These are phyloP conservation scores for Lordiphosa collinella DNA, from an alignment of 1,140 invertebrate genomes.

Conservation along the genomic window DNA sequence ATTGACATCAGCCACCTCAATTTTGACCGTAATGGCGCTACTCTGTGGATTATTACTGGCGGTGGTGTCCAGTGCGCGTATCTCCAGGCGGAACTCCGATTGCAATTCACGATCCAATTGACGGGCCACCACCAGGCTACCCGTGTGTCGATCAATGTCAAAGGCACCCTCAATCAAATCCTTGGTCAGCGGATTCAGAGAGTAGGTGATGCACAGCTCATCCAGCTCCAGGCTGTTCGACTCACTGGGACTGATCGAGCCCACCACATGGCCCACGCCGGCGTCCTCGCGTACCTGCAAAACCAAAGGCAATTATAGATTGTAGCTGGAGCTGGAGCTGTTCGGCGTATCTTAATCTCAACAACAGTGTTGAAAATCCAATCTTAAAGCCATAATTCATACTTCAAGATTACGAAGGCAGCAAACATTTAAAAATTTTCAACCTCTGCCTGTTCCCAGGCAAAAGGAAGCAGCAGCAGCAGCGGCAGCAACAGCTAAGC, in stretches of 20 bases:
- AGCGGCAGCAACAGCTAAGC: background rate
- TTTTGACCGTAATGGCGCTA: constrained; percentile 91
- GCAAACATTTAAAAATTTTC: constrained; percentile 76
- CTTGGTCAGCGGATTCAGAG: constrained; percentile 86
- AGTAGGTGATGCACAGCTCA: constrained; percentile 90
- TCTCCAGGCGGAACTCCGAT: constrained; percentile 91
- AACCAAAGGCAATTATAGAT: constrained; percentile 64
- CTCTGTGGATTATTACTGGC: constrained; percentile 93
- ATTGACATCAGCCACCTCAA: constrained; percentile 94
- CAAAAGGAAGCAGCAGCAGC: constrained; percentile 8
- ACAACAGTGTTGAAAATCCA: constrained; percentile 79
- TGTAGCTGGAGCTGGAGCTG: constrained; percentile 27
- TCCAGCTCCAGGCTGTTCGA: constrained; percentile 79
- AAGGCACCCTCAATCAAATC: constrained; percentile 88
- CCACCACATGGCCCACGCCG: constrained; percentile 87
- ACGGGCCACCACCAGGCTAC: constrained; percentile 90
- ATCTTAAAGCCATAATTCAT: constrained; percentile 79
- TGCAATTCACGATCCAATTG: constrained; percentile 91
- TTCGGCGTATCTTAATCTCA: constrained; percentile 70
- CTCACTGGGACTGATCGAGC: constrained; percentile 88
- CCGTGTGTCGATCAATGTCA: constrained; percentile 91
- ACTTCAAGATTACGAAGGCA: constrained; percentile 77
- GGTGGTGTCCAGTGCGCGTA: constrained; percentile 93
- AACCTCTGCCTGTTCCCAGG: background rate
- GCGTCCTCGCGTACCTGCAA: constrained; percentile 89